Percentiles rank a stretch among this genome's conserved stretches.
Evolutionary conservation across 2,888 invertebrate genomes (phyloP).

Genomic region (Callyntrura sp.): DNA sequence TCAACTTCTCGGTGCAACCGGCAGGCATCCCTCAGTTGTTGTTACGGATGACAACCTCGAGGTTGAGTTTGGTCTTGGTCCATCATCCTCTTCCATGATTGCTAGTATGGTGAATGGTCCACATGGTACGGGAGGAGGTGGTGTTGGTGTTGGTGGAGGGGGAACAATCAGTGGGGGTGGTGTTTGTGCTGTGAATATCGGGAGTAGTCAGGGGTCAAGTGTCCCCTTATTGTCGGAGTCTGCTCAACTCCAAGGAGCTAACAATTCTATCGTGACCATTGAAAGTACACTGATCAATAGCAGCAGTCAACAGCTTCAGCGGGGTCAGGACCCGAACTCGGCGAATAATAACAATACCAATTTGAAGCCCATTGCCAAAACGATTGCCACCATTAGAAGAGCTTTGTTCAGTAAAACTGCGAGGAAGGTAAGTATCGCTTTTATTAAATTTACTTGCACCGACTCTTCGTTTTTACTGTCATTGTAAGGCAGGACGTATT

Average conservation of each 20-base stretch:
- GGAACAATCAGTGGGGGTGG: constrained; percentile 67
- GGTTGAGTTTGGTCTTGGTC: constrained; percentile 81
- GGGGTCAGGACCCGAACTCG: constrained; percentile 54
- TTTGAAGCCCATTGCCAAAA: constrained; percentile 84
- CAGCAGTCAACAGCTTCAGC: constrained; percentile 71
- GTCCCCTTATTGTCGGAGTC: constrained; percentile 82
- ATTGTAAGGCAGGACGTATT: neutral
- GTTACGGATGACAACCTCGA: constrained; percentile 88
- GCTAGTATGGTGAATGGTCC: constrained; percentile 84
- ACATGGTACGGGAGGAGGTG: constrained; percentile 77
- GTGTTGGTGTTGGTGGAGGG: constrained; percentile 58
- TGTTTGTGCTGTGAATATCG: constrained; percentile 71
- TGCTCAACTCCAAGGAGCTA: constrained; percentile 80
- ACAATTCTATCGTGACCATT: constrained; percentile 80
- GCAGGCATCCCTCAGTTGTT: constrained; percentile 86
- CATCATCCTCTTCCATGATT: constrained; percentile 78
- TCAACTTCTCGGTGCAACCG: constrained; percentile 81
- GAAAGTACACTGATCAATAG: constrained; percentile 80
- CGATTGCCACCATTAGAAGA: constrained; percentile 83
- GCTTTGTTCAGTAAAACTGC: constrained; percentile 84
- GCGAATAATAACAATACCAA: constrained; percentile 80
- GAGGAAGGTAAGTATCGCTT: constrained; percentile 82
- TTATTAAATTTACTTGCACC: neutral
- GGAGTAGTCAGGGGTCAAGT: constrained; percentile 80
- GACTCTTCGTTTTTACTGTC: neutral